Base-by-base conservation (phyloP, 2,888 invertebrate species). In the Girardia tigrina region DNA sequence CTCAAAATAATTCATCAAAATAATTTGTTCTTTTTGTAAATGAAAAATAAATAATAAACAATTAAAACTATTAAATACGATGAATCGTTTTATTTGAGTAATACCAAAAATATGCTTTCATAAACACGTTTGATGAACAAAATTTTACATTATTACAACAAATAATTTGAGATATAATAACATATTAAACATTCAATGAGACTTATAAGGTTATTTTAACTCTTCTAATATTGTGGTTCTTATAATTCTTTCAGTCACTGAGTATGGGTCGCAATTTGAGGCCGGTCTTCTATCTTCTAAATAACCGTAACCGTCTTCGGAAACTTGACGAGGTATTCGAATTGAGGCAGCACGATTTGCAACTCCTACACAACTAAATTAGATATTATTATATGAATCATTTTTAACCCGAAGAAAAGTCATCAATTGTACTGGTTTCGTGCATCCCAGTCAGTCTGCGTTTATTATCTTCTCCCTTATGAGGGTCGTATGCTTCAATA, bases 371-470 rank as follows among this genome's bases (percentile, higher is more conserved):
- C 20, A 69, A 26, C 8, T 8, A 70, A 70, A 70, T 70, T 36
- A 12, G 8, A 36, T 12, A 36, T 12, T 36, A 16, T 16, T 36
- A 36, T 16, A 12, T 8, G 16, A 36, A 12, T 36, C 16, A 36
- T 36, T 12, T 12, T 36, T 12, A 36, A 76, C 76, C 84, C 73
- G 91, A 90, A 80, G 93, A 93, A 85, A 98, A 98, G 84, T 95
- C 92, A 83, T 92, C 90, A 84, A 98, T 95, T 81, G 90, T 91
- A 81, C 94, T 93, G 0, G 97, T 98, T 86, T 98, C 97, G 84
- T 93, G 94, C 80, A 88, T 88, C 77, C 97, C 97, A n/a, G 83
- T 97, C 78, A 98, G 87, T 79, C 97, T 89, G 78, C 95, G 89
- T 84, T 91, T 92, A 86, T 98, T 98, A 87, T 98, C 97, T 84